Evolutionary conservation across 2,113 vertebrate species (phyloP).

Genomic region (Aegypius monachus): DNA sequence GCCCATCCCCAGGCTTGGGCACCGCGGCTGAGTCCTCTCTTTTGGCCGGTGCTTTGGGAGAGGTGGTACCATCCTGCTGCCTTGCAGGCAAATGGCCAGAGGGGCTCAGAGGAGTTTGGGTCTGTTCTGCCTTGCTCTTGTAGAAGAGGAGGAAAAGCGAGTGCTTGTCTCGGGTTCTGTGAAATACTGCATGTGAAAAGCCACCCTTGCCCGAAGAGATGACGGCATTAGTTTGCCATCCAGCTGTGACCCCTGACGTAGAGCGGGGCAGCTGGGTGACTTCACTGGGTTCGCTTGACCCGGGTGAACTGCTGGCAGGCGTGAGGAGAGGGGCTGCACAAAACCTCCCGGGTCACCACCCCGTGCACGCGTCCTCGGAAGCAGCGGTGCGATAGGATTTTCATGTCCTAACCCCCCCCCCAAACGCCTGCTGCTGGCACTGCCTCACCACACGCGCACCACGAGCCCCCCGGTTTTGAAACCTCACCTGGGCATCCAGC

Average conservation of each 20-base stretch:
- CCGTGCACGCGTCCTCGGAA: accelerated
- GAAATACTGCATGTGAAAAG: neutral
- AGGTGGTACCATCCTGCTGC: neutral
- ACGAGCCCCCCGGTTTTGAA: neutral
- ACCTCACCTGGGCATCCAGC: too few species aligned
- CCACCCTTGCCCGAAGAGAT: neutral
- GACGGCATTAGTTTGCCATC: neutral
- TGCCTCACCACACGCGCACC: neutral
- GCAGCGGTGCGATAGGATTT: neutral
- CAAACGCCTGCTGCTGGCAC: neutral
- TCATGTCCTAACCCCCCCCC: neutral
- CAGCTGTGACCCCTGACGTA: neutral
- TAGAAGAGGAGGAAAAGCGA: neutral
- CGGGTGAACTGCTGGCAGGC: neutral
- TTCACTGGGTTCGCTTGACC: neutral
- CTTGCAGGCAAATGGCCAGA: neutral
- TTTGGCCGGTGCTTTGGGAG: neutral
- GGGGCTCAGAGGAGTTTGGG: neutral
- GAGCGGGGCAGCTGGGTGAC: neutral
- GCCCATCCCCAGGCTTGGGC: accelerated
- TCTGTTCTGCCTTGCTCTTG: neutral
- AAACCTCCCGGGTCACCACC: neutral
- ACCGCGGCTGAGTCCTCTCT: neutral
- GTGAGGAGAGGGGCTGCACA: neutral
- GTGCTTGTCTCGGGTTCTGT: neutral